phyloP scores from a whole-genome alignment of 2,113 vertebrate genomes.

The Chitala chitala region DNA sequence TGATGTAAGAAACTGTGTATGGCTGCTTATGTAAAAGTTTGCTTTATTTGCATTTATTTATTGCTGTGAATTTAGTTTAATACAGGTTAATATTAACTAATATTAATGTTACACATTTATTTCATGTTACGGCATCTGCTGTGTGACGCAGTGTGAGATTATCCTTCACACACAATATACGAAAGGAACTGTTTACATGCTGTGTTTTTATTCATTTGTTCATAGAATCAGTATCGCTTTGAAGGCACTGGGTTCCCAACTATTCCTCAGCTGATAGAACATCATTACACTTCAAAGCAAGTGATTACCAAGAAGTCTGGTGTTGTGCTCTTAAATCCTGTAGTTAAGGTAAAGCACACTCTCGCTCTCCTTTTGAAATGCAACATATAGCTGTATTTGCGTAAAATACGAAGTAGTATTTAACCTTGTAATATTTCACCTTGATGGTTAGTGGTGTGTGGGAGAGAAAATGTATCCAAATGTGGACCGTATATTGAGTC shows the following conservation, averaged over 20 bases:
- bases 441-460: too few species aligned
- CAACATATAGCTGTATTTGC: not conserved
- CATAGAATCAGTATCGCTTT: constrained; percentile 87
- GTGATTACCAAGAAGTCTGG: constrained; percentile 98
- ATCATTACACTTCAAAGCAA: constrained; percentile 89
- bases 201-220: constrained; percentile 6
- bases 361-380: not conserved
- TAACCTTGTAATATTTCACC: not conserved
- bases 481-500: too few species aligned
- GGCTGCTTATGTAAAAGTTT: too few species aligned
- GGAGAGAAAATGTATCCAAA: too few species aligned
- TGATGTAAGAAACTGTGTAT: not conserved
- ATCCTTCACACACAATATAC: too few species aligned
- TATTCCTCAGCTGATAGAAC: constrained; percentile 93
- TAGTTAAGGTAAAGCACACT: constrained; percentile 74
- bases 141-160: too few species aligned
- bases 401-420: not conserved
- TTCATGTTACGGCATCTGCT: too few species aligned
- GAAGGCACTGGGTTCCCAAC: constrained; percentile 91
- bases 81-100: too few species aligned
- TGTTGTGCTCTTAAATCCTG: constrained; percentile 83
- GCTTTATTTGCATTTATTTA: too few species aligned
- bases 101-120: too few species aligned
- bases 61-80: too few species aligned
- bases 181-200: not conserved